A percentile compares a stretch with the other conserved stretches of the same genome.
Evolutionary conservation across 2,888 invertebrate species (phyloP).

Genomic region (Melinaea menophilus): DNA sequence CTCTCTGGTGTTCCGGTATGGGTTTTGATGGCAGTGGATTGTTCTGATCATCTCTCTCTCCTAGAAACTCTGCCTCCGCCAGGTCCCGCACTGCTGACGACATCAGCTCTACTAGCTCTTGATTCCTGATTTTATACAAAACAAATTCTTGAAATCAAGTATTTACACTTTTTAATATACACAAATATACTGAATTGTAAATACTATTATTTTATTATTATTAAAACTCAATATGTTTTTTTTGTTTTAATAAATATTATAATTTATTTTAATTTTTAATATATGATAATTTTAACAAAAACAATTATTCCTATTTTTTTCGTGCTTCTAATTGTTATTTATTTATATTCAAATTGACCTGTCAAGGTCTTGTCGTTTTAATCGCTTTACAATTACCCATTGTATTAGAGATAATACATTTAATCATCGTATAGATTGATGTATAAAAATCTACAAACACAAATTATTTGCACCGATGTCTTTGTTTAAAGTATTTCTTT

Average conservation of each 20-base stretch:
- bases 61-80: constrained; percentile 93
- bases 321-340: too few relatives aligned
- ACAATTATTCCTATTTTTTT: too few relatives aligned
- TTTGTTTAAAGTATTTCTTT: too few relatives aligned
- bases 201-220: too few relatives aligned
- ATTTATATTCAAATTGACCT: too few relatives aligned
- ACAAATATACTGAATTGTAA: too few relatives aligned
- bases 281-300: too few relatives aligned
- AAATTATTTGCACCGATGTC: not conserved
- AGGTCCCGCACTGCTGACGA: constrained; percentile 93
- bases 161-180: too few relatives aligned
- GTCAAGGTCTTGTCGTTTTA: constrained; percentile 6
- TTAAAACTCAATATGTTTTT: too few relatives aligned
- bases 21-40: constrained; percentile 88
- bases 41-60: constrained; percentile 90
- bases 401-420: constrained; percentile 4
- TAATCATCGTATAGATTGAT: not conserved
- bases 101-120: constrained; percentile 92
- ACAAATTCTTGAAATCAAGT: too few relatives aligned
- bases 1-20: constrained; percentile 61
- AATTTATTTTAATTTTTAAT: too few relatives aligned
- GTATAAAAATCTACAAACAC: not conserved
- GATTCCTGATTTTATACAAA: constrained; percentile 69
- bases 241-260: too few relatives aligned
- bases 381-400: constrained; percentile 14